Evolutionary conservation across 2,113 vertebrate genomes (phyloP), one percentile per base, ranked within the genome.

Genomic region (Sinocyclocheilus anophthalmus): DNA sequence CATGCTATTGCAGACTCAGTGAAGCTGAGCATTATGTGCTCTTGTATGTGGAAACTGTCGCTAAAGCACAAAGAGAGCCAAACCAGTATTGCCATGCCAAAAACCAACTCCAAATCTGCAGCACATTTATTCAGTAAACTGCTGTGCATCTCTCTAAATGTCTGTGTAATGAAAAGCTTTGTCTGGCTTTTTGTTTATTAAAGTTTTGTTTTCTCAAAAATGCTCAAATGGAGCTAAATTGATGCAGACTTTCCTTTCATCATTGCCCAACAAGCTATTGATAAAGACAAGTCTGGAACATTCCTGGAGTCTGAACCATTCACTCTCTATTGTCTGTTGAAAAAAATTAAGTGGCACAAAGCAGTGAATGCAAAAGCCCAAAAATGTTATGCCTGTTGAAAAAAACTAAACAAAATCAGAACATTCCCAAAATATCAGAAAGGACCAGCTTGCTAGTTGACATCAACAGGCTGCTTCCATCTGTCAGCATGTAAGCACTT

Each of bases 311-410:
- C 91, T 91, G 88, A 93, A 90, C 85, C 90, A 91, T 93, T 94
- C 93, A 93, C 84, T 77, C 30, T 89, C 87, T 90, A 91, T 90
- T 92, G 90, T 91, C 90, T 92, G 92, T 89, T 91, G 85, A 26
- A 33, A 26, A 33, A 87, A 91, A 91, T 89, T 85, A 91, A 91
- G 90, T 3, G 45, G 84, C 82, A 87, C 79, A 89, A 88, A 88
- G 88, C n/a, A 88, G 79, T 91, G 93, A 93, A 86, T 88, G 89
- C 88, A 91, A 92, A 90, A 90, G 88, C 89, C 48, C 33, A 53
- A 76, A 87, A 90, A 89, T 75, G 87, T 91, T 89, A 90, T 83
- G 80, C 59, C 84, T 72, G 75, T 80, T 18, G 39, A 69, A 61
- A 73, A 86, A 80, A 65, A 20, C 0, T 22, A 9, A 59, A 8